Percentiles rank a stretch among this genome's conserved stretches.
Conservation (phyloP, 2,797 vertebrate genomes). For the Lithobates pipiens region DNA sequence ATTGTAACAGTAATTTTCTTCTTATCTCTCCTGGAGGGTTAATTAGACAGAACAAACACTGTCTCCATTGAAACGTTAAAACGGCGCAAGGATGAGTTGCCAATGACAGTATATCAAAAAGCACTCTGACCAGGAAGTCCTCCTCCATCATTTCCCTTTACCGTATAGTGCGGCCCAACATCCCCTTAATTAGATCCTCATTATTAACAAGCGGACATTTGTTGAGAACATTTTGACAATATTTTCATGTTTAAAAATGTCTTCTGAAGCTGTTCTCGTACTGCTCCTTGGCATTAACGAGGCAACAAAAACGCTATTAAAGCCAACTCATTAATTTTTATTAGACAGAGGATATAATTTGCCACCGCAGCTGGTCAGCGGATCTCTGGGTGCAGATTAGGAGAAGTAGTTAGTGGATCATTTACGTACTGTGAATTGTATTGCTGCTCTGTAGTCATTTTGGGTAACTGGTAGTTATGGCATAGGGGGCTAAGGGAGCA, state of each 20-base stretch:
- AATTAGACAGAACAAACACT: conserved; percentile 3
- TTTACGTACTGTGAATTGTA: conserved; percentile 15
- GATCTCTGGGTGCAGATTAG: neutral
- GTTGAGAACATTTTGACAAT: neutral
- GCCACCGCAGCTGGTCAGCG: conserved; percentile 6
- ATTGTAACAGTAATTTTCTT: neutral
- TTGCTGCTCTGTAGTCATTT: neutral
- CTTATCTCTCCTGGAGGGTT: neutral
- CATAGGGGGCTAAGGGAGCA: neutral
- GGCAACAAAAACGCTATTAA: conserved; percentile 32
- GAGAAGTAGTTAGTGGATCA: neutral
- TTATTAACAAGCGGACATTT: conserved; percentile 12
- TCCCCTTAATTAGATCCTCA: conserved; percentile 33
- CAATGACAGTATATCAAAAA: neutral
- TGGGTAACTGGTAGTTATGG: neutral
- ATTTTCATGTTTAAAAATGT: conserved; percentile 19
- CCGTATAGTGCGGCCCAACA: neutral
- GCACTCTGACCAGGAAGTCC: neutral
- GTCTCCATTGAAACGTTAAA: neutral
- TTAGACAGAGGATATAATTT: conserved; percentile 28
- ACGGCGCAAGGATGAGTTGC: neutral
- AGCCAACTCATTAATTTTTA: conserved; percentile 40
- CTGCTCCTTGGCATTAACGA: conserved; percentile 23
- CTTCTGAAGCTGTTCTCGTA: neutral
- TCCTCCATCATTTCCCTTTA: neutral